Conservation (phyloP, 2,113 vertebrate species). For the Microcebus murinus region DNA sequence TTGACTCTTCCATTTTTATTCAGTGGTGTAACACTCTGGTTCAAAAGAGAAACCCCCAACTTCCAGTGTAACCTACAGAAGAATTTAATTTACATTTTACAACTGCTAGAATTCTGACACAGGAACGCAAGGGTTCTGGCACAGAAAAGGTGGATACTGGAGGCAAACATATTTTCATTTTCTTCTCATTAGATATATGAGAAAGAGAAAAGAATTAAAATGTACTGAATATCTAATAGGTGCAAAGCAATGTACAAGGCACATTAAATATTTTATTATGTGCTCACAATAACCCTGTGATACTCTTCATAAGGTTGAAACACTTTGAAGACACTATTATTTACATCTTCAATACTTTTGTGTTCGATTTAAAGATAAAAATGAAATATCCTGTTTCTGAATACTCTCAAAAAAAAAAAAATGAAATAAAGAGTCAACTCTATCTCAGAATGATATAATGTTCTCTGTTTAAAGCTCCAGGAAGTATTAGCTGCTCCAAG, state of each 20-base stretch:
- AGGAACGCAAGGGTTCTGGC: neutral
- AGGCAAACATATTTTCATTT: neutral
- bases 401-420: no score
- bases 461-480: neutral
- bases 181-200: neutral
- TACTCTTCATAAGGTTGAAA: neutral
- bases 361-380: conserved; percentile 18
- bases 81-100: neutral
- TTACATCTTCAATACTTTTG: neutral
- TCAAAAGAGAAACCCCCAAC: neutral
- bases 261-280: neutral
- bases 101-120: neutral
- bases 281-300: neutral
- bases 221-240: neutral
- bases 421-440: neutral
- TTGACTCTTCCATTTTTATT: neutral
- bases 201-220: neutral
- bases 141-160: neutral
- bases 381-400: no score
- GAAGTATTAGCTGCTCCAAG: neutral
- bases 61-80: neutral
- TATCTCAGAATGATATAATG: neutral
- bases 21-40: neutral
- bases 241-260: neutral
- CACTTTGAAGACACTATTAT: neutral